phyloP scores from a whole-genome alignment of 2,888 invertebrate species.

The Lithosia quadra region DNA sequence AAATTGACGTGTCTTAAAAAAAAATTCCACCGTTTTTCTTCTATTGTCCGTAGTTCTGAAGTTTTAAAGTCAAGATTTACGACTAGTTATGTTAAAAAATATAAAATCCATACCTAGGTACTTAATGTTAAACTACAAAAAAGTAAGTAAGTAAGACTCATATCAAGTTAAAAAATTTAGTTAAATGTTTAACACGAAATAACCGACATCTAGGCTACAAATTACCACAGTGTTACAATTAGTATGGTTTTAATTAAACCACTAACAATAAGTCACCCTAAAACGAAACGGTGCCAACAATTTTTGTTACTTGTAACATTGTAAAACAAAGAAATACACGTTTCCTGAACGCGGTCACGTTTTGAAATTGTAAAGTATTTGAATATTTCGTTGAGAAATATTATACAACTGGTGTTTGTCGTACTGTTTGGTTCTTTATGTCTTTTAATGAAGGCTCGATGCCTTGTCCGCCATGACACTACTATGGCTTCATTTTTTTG shows the following conservation, averaged over 20 bases:
- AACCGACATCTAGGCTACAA: background rate
- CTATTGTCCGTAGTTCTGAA: no score
- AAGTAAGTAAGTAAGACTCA: no score
- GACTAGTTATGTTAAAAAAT: no score
- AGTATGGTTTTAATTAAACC: conserved; percentile 6
- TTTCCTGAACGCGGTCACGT: conserved; percentile 41
- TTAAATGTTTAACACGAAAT: no score
- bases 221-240: background rate
- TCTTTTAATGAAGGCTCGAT: conserved; percentile 34
- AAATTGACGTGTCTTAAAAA: no score
- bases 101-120: no score
- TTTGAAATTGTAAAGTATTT: conserved; percentile 53
- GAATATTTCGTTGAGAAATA: conserved; percentile 56
- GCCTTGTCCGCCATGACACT: conserved; percentile 17
- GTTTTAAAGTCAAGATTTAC: no score
- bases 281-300: background rate
- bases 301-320: conserved; percentile 22
- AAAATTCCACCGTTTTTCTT: no score
- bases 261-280: background rate
- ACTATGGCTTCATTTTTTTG: conserved; percentile 14
- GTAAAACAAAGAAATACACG: conserved; percentile 29
- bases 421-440: conserved; percentile 34
- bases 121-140: no score
- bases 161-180: no score
- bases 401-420: conserved; percentile 40